phyloP scores from a whole-genome alignment of 1,140 invertebrate species.

The Drosophila rufa region DNA sequence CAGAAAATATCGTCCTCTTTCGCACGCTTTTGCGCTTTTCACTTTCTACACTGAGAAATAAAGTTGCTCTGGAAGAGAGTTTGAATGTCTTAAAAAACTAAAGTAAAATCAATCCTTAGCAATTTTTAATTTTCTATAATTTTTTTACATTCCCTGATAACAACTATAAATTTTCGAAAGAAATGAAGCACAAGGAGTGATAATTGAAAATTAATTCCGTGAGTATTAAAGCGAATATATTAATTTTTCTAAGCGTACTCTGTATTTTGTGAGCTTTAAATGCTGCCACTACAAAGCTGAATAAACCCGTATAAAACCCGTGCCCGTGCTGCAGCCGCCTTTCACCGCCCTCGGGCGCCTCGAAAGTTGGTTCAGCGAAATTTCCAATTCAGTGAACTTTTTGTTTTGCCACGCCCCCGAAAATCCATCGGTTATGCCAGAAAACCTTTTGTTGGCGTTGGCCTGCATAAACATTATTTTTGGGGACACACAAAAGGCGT shows the following conservation, averaged over 20 bases:
- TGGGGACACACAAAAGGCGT: constrained; percentile 54
- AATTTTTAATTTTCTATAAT: no score
- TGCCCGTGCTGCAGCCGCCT: constrained; percentile 9
- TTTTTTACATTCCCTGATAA: no score
- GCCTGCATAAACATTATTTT: constrained; percentile 64
- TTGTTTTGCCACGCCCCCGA: constrained; percentile 55
- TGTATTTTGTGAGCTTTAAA: constrained; percentile 26
- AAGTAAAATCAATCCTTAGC: no score
- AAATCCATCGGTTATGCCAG: constrained; percentile 22
- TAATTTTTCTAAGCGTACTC: background rate
- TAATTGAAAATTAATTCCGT: no score
- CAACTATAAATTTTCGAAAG: no score
- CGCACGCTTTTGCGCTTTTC: constrained; percentile 1
- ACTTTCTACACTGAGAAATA: constrained; percentile 1
- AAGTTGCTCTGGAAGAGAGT: background rate
- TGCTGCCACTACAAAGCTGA: constrained; percentile 22
- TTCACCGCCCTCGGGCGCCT: constrained; percentile 8
- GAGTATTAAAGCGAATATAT: no score
- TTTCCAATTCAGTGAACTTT: constrained; percentile 83
- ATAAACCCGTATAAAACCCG: constrained; percentile 38
- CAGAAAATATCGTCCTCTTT: constrained; percentile 18
- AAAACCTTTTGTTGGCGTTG: constrained; percentile 26
- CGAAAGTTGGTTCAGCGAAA: constrained; percentile 66
- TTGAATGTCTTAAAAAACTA: background rate
- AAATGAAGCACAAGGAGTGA: no score